These are phyloP conservation scores for Pachyuromys duprasi DNA, from an alignment of 2,797 vertebrate species.

Conservation along the genomic window DNA sequence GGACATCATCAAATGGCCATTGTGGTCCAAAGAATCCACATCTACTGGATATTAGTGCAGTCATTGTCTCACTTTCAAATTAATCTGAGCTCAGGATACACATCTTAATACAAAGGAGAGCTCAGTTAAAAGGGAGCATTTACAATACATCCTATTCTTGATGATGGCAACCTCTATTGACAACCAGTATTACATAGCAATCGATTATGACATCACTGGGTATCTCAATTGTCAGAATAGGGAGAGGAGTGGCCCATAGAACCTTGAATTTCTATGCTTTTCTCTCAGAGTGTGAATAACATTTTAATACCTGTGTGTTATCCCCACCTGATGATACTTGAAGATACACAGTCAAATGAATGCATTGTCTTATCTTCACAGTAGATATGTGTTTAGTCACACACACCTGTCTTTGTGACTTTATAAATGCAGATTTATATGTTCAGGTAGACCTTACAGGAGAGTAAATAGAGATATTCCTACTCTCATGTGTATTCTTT, in stretches of 20 bases:
- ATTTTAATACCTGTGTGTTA: neutral
- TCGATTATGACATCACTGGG: constrained; percentile 33
- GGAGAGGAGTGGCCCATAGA: neutral
- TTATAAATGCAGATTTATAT: neutral
- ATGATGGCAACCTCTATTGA: constrained; percentile 30
- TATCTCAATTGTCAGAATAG: constrained; percentile 1
- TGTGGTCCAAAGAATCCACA: constrained; percentile 60
- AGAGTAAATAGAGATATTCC: neutral
- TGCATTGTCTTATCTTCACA: neutral
- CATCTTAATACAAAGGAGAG: constrained; percentile 63
- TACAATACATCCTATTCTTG: constrained; percentile 43
- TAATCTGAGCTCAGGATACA: neutral
- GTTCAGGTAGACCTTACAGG: neutral
- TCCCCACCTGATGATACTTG: neutral
- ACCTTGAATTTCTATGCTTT: neutral
- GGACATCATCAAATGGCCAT: constrained; percentile 66
- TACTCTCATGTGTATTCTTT: neutral
- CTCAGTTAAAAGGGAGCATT: constrained; percentile 58
- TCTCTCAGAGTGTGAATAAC: neutral
- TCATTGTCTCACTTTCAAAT: constrained; percentile 36
- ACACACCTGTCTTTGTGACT: neutral
- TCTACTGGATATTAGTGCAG: constrained; percentile 38
- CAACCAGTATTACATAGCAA: constrained; percentile 28
- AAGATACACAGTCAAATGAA: constrained; percentile 12
- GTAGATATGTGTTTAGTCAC: neutral